Evolutionary conservation across 1,140 invertebrate species (phyloP), one percentile per base, ranked within the genome.

Genomic region (Tribolium madens): DNA sequence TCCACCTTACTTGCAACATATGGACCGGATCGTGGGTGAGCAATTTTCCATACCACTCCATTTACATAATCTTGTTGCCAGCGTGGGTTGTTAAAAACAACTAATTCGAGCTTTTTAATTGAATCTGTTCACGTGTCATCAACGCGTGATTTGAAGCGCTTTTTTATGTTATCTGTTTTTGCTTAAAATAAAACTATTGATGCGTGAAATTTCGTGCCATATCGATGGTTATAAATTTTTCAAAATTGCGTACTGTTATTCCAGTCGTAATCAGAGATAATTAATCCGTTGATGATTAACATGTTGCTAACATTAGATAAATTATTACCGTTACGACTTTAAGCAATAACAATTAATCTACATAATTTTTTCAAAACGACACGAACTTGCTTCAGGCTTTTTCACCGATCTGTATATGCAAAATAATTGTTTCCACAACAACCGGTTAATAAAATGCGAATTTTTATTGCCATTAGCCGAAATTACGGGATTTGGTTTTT

Each of bases 21-120:
- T 85, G 86, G 80, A 86, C 87, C 31, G 88, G 87, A 78, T 78
- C 84, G 76, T 87, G 87, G 87, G 88, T 88, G 83, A 87, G 84
- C 84, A 26, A 3, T 57, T 57, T 57, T 42, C n/a, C 36, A 10
- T 36, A 36, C n/a, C 21, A 26, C n/a, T 42, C n/a, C 36, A 36
- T 36, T 10, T 36, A 10, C 33, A 42, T 42, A 42, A 42, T 42
- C 36, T 9, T 9, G 36, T 42, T 42, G n/a, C n/a, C n/a, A n/a
- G n/a, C n/a, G 36, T 42, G 36, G 7, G 7, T 9, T 42, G 0
- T 42, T 42, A 42, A 42, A 42, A 42, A 42, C n/a, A 42, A 42
- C 9, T 42, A 42, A 42, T 42, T 9, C 9, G 21, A 26, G 21
- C 21, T 26, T 26, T 26, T 26, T 26, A 26, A 26, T 26, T 26